Evolutionary conservation across 2,888 invertebrate genomes (phyloP).

Genomic region (Andrena hattorfiana): DNA sequence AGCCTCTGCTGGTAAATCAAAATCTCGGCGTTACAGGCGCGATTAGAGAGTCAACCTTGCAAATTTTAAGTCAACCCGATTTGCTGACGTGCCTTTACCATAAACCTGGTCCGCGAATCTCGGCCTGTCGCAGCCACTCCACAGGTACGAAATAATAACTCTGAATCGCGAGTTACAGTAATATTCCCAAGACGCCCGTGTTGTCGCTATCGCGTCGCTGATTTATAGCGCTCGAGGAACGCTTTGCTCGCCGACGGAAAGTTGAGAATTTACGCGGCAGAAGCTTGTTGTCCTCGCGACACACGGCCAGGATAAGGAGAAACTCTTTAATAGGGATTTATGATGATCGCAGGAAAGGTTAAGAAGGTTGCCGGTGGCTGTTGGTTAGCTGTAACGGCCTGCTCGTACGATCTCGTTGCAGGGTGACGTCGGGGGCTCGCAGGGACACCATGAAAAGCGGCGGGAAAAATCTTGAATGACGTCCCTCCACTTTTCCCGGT

Average conservation of each 20-base stretch:
- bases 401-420: constrained; percentile 53
- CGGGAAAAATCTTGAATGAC: constrained; percentile 53
- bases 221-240: constrained; percentile 17
- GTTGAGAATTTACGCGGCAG: constrained; percentile 22
- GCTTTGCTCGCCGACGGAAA: constrained; percentile 28
- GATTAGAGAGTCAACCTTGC: not conserved
- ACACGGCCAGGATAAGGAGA: constrained; percentile 34
- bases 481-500: constrained; percentile 28
- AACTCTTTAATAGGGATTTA: constrained; percentile 73
- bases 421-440: constrained; percentile 21
- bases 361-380: constrained; percentile 52
- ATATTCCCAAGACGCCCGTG: not conserved
- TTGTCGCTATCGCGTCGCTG: not conserved
- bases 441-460: constrained; percentile 42
- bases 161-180: not conserved
- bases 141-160: constrained; percentile 10
- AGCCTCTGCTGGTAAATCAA: not conserved
- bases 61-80: not conserved
- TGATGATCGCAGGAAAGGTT: constrained; percentile 65
- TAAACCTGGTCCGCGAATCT: not conserved
- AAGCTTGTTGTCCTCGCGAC: constrained; percentile 28
- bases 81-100: not conserved
- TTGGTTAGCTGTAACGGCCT: constrained; percentile 64
- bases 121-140: not conserved
- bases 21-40: not conserved